phyloP scores from a whole-genome alignment of 1,140 invertebrate genomes.

The Acromyrmex charruanus region DNA sequence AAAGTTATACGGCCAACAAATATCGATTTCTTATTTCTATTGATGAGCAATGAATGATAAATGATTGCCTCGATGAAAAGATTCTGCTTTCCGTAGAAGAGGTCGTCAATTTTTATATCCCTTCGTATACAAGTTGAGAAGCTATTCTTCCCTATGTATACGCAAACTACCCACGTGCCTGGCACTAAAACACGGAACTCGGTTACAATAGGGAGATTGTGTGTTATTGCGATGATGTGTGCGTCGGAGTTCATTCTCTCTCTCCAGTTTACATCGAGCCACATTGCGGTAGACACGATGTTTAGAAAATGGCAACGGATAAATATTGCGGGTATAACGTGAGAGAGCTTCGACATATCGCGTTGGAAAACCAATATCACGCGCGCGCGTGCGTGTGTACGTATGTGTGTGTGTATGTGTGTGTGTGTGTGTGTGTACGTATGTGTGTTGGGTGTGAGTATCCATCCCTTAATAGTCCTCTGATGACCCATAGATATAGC shows the following conservation, averaged over 20 bases:
- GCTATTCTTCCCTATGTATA: conserved; percentile 1
- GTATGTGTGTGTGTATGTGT: background rate
- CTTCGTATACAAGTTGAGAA: background rate
- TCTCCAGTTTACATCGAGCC: conserved; percentile 14
- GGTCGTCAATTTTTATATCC: conserved; percentile 40
- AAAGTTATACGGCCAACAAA: background rate
- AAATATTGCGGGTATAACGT: conserved; percentile 36
- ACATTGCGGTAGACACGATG: conserved; percentile 24
- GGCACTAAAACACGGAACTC: conserved; percentile 14
- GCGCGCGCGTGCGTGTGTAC: background rate
- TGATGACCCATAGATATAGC: conserved; percentile 18
- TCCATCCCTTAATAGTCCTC: conserved; percentile 16
- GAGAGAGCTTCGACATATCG: conserved; percentile 5
- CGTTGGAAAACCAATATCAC: conserved; percentile 44
- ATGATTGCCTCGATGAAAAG: background rate
- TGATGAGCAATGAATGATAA: background rate
- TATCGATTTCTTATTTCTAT: background rate
- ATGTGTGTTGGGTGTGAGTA: background rate
- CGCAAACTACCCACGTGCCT: conserved; percentile 18
- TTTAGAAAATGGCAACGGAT: conserved; percentile 46
- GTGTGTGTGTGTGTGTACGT: background rate
- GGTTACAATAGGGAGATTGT: conserved; percentile 22
- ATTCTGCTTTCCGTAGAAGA: background rate
- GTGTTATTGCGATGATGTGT: conserved; percentile 23
- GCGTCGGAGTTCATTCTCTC: background rate